phyloP scores from a whole-genome alignment of 2,113 vertebrate genomes.

The Hymenochirus boettgeri region DNA sequence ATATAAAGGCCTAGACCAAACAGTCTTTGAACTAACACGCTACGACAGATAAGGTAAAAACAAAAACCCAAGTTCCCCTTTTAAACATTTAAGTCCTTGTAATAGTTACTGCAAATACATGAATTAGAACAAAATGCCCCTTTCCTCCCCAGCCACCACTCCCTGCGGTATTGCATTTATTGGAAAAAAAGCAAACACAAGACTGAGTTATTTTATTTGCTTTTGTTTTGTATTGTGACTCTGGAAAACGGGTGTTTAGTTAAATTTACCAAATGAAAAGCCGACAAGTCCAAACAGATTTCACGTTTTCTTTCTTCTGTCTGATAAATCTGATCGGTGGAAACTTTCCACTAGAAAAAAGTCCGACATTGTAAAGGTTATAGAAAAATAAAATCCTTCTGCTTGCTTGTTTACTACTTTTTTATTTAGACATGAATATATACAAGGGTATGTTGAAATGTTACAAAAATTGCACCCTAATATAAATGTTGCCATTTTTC shows the following conservation, averaged over 20 bases:
- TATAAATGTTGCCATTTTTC: no score
- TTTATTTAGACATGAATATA: no score
- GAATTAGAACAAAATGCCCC: conserved; percentile 62
- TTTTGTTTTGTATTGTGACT: conserved; percentile 63
- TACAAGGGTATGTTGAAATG: no score
- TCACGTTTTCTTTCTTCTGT: conserved; percentile 72
- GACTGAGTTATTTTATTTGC: conserved; percentile 64
- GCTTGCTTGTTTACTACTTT: no score
- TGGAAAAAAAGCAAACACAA: conserved; percentile 64
- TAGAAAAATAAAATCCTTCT: no score
- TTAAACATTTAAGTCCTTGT: conserved; percentile 67
- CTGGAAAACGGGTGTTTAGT: conserved; percentile 61
- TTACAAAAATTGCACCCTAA: no score
- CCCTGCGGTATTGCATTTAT: conserved; percentile 63
- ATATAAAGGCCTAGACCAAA: conserved; percentile 22
- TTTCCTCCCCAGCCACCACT: conserved; percentile 56
- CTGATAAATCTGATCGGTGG: background rate
- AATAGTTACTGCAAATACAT: conserved; percentile 60
- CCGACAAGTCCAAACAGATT: conserved; percentile 68
- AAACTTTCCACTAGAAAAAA: background rate
- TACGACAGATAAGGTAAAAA: conserved; percentile 27
- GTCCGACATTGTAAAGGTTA: no score
- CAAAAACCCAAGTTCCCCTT: conserved; percentile 36
- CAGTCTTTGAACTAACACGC: conserved; percentile 33
- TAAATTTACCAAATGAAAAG: conserved; percentile 65